Evolutionary conservation across 2,113 vertebrate species (phyloP), one percentile per base, ranked within the genome.

Genomic region (Aldabrachelys gigantea): DNA sequence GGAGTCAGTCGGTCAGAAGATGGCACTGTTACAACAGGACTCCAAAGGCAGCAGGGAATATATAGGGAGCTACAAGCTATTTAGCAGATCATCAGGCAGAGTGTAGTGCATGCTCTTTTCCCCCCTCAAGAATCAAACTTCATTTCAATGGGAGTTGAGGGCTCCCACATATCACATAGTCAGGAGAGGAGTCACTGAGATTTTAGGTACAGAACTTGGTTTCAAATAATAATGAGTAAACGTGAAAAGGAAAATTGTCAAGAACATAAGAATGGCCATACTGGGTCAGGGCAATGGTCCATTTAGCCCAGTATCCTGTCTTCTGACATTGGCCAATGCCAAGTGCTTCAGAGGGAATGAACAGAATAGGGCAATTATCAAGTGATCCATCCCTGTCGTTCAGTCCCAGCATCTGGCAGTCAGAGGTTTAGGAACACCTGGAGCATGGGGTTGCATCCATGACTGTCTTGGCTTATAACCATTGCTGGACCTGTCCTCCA

Each of bases 1-100:
- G 49, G 19, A 44, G 31, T 38, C 19, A 72, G 81, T 52, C 89
- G 89, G 93, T 96, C 95, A 97, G 95, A 97, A 97, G 94, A 94
- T 94, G 93, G 90, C 96, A 94, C 94, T 97, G 3, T 96, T 96
- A 95, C 89, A 92, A 91, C 38, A 88, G 78, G 87, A 80, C 78
- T 91, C 89, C 17, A 27, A 57, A 92, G 82, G 82, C 88, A 90
- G 69, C 52, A 80, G 84, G 31, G 6, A 27, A 10, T 76, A 10
- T 50, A 4, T 0, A 31, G 35, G 27, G 91, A 85, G 91, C 8
- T 0, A 6, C 87, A 88, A 8, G 22, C 6, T 41, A 35, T 1
- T 41, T 84, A 35, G 41, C 8, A 82, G 50, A 29, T 65, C 65
- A 72, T 38, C 19, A 38, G 65, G n/a, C 65, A 72, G 16, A 21